These are phyloP conservation scores for Nomada fucata DNA, from an alignment of 2,888 invertebrate genomes.

Conservation along the genomic window DNA sequence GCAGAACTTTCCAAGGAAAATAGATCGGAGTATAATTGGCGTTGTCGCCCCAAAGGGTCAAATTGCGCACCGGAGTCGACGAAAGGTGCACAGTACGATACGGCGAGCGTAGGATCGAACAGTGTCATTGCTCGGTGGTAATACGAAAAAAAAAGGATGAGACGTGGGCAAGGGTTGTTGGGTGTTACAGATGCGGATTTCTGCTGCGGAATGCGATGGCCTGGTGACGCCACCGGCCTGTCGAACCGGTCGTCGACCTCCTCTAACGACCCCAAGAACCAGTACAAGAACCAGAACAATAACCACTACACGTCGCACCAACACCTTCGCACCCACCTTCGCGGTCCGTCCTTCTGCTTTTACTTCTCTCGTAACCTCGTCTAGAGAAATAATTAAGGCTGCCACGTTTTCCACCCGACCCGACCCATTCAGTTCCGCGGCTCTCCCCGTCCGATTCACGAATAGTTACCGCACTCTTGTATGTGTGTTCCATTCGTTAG, in stretches of 20 bases:
- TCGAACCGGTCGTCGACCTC: slow-evolving; percentile 80
- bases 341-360: slow-evolving; percentile 82
- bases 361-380: slow-evolving; percentile 73
- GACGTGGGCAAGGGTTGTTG: slow-evolving; percentile 79
- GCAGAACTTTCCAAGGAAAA: too few species aligned
- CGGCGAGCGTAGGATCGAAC: slow-evolving; percentile 43
- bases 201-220: slow-evolving; percentile 93
- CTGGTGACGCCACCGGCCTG: slow-evolving; percentile 88
- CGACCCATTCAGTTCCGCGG: slow-evolving; percentile 31
- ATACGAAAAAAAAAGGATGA: slow-evolving; percentile 51
- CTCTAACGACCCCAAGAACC: slow-evolving; percentile 79
- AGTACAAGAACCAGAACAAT: slow-evolving; percentile 82
- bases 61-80: background rate
- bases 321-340: slow-evolving; percentile 84
- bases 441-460: background rate
- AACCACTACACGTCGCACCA: slow-evolving; percentile 83
- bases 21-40: too few species aligned
- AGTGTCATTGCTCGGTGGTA: slow-evolving; percentile 25
- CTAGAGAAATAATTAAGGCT: slow-evolving; percentile 67
- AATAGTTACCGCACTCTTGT: background rate
- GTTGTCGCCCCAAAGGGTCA: background rate
- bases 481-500: background rate
- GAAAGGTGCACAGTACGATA: background rate
- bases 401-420: slow-evolving; percentile 40
- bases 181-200: slow-evolving; percentile 94